Percentiles rank a stretch among this genome's conserved stretches.
These are phyloP conservation scores for Dipus sagitta DNA, from an alignment of 2,797 vertebrate genomes.

Conservation along the genomic window DNA sequence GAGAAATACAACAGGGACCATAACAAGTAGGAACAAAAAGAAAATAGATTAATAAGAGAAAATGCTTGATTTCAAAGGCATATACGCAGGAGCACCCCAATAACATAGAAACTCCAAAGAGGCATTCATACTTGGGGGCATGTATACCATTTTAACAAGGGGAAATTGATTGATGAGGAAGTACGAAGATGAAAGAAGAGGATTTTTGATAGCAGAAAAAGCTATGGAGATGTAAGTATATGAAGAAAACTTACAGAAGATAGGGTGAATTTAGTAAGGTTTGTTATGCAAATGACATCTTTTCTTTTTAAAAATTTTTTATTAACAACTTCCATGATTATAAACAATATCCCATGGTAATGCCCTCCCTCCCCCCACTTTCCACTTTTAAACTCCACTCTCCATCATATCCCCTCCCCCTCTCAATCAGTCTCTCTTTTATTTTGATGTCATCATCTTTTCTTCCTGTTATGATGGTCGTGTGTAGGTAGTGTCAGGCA, in stretches of 20 bases:
- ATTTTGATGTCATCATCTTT: too few relatives aligned
- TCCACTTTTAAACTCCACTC: too few relatives aligned
- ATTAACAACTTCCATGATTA: too few relatives aligned
- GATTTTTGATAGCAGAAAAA: background rate
- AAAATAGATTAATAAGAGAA: background rate
- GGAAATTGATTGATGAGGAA: background rate
- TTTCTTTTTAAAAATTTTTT: background rate
- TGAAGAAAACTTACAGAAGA: background rate
- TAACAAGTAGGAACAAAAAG: background rate
- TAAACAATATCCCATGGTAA: too few relatives aligned
- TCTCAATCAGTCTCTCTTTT: too few relatives aligned
- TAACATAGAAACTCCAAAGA: background rate
- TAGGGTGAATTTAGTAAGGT: background rate
- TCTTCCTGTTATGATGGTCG: too few relatives aligned
- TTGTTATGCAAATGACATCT: background rate
- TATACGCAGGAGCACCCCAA: background rate
- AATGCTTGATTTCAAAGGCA: background rate
- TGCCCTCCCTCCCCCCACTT: too few relatives aligned
- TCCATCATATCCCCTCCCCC: too few relatives aligned
- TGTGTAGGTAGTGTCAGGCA: too few relatives aligned
- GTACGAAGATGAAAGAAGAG: background rate
- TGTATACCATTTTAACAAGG: background rate
- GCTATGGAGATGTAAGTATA: background rate
- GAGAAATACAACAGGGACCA: too few relatives aligned
- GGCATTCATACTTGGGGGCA: background rate